Evolutionary conservation across 2,888 invertebrate genomes (phyloP), one percentile per base, ranked within the genome.

Genomic region (Eledona agricola): DNA sequence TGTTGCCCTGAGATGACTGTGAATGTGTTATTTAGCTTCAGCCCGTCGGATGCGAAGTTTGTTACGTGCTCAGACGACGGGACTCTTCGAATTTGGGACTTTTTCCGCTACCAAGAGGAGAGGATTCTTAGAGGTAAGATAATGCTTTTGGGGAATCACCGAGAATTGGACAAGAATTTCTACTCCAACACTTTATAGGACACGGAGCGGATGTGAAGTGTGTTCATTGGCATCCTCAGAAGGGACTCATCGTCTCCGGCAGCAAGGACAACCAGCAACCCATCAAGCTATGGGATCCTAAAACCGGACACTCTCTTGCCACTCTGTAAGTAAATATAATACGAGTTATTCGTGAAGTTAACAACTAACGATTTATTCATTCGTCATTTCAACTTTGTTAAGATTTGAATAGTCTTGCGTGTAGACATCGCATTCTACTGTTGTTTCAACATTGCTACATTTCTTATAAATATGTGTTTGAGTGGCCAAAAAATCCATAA

Each of bases 241-340:
- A 98, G 78, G 90, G 93, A 52, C 84, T 99, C 34, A 88, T 99
- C 65, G 95, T 96, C 23, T 98, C 98, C 1, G 99, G 99, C 7
- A 98, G 97, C 75, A 97, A 99, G 80, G 99, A 99, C 76, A 97
- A 96, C 74, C 99, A 99, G 73, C 99, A 99, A 73, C 99, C 99
- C 1, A 93, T 99, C 22, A 99, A 99, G 77, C 79, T 99, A 35
- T 99, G 99, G 99, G 99, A 99, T 81, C 97, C 99, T 1, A 96
- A 96, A 75, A 89, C 90, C 45, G 98, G 97, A 3, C 89, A 91
- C 60, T 94, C 96, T 28, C 79, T 99, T 43, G 95, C 97, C 9
- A 99, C 98, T 22, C 80, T 99, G 83, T 91, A 81, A 82, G 85
- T 81, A 57, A 15, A 22, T 9, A 19, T 29, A 37, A 5, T 5